Base-by-base conservation (phyloP, 2,888 invertebrate genomes). In the Dynastes hyllus region DNA sequence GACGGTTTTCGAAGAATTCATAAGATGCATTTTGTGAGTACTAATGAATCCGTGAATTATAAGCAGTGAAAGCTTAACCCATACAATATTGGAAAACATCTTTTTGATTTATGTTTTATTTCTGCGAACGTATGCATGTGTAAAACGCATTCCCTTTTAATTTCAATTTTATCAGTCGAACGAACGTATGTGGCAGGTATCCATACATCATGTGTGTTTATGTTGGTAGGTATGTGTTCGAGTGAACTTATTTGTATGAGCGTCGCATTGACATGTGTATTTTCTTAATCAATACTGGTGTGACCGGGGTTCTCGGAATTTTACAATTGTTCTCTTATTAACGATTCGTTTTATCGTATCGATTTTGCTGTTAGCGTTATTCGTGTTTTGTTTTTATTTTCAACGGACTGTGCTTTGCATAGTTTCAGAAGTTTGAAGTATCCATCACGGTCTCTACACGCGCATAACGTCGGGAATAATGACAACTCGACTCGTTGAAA, bases 241-340 rank as follows among this genome's bases (percentile, higher is more conserved):
- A 69, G n/a, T 69, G 69, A n/a, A 69, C 69, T 78, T 81, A 79
- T 81, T 81, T 83, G 78, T 78, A 80, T 79, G 80, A 75, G 73
- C 80, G 80, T 81, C 78, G 81, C 81, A 82, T 80, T 83, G 71
- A 70, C 65, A 73, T 81, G 82, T 81, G 80, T 82, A 82, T 79
- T 82, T 83, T 83, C 82, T 82, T 83, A 84, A 84, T 84, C 83
- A 81, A 84, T 84, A 82, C 79, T 27, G 61, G 45, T 77, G 69
- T 79, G 78, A 70, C 75, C 66, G 81, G 79, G 79, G 78, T 81
- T 82, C 81, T 80, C 65, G 80, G 81, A 82, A 81, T 81, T 80
- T 81, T 81, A 82, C 80, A 78, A 70, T 65, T 63, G 51, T 78
- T 70, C 50, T 77, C 58, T 67, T 67, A 67, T 69, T 77, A 77